A percentile compares a stretch with the other conserved stretches of the same genome.
phyloP scores from a whole-genome alignment of 2,797 vertebrate species.

The Meda fulgida region DNA sequence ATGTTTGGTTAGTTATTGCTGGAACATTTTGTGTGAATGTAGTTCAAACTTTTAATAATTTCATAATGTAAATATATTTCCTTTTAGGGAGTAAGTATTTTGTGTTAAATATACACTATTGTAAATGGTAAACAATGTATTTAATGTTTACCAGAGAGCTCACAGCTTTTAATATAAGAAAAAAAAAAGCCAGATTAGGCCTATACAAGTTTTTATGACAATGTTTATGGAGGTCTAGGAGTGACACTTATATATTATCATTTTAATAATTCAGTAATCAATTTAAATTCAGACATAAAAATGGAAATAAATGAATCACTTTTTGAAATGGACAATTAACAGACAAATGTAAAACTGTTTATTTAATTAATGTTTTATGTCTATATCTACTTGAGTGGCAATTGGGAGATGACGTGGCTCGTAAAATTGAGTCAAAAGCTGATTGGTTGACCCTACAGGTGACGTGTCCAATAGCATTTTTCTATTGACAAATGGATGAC shows the following conservation, averaged over 20 bases:
- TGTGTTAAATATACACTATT: neutral
- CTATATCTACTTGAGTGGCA: neutral
- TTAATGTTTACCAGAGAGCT: neutral
- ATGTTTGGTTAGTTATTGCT: neutral
- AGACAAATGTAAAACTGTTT: neutral
- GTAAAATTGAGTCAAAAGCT: neutral
- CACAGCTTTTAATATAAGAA: neutral
- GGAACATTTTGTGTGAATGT: neutral
- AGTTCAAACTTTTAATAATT: neutral
- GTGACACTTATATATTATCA: neutral
- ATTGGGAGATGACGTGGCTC: neutral
- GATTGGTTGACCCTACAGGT: neutral
- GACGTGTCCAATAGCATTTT: neutral
- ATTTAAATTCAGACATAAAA: neutral
- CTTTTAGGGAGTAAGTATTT: neutral
- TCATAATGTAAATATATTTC: neutral
- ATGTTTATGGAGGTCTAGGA: neutral
- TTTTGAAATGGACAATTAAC: neutral
- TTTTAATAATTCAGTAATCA: too few species aligned
- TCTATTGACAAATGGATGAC: neutral
- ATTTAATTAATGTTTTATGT: too few species aligned
- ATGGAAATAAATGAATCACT: neutral
- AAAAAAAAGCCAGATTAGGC: neutral
- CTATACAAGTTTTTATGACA: neutral
- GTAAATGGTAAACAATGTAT: neutral